Base-by-base conservation (phyloP, 2,113 vertebrate genomes). In the Cyprinodon brontotheroides region DNA sequence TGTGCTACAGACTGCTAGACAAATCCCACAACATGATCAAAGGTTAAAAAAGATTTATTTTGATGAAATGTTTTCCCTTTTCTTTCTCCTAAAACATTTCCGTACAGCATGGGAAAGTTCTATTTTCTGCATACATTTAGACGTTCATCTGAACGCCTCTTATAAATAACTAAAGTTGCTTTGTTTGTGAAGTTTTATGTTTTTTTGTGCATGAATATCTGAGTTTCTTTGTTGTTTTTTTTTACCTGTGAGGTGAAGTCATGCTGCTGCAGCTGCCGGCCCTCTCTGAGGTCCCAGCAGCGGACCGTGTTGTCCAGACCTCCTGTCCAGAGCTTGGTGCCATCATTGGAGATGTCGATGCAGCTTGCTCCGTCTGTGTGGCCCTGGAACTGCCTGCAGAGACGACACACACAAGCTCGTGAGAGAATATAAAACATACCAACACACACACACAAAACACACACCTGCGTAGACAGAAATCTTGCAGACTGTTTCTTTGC, bases 361-460 rank as follows among this genome's bases (percentile, higher is more conserved):
- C 94, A 95, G 81, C 94, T 95, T 64, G 93, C 94, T n/a, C 94
- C 94, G 45, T 94, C 94, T 4, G 94, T 94, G 89, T 94, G 94
- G 47, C 94, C 94, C 81, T 95, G 94, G 80, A 95, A 95, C 85
- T 95, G 94, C 69, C 94, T 95, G 87, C 43, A 37, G 65, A 67
- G 45, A 64, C 14, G 17, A 74, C 11, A 39, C 1, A 13, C 64
- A 22, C 14, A 12, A n/a, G 0, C 68, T n/a, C 15, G 17, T 47
- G 5, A 68, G 8, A 63, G 15, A 74, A 72, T n/a, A 17, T 5
- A 38, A 37, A 68, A 47, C 29, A 29, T 29, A 29, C 29, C 29
- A 29, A 62, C 38, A 74, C 61, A 66, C 43, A 37, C 22, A 65
- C 61, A 61, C 41, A 75, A 36, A 29, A 67, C 61, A 61, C 41